Evolutionary conservation across 2,797 vertebrate species (phyloP).

Genomic region (Ataeniobius toweri): DNA sequence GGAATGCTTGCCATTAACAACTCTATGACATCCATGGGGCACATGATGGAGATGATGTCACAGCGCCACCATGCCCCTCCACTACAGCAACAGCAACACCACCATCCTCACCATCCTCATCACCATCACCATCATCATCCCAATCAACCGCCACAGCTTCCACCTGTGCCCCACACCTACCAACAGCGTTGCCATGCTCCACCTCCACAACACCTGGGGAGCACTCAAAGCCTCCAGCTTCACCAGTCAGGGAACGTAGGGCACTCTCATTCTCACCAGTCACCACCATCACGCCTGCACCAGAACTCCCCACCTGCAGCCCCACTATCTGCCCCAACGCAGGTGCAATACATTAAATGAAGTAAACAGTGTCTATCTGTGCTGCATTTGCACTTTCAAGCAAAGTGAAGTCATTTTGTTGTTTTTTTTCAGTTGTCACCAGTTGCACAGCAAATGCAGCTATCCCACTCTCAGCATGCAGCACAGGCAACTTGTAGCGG

Average conservation of each 20-base stretch:
- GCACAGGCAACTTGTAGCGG: conserved; percentile 78
- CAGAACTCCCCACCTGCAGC: conserved; percentile 82
- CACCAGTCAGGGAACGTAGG: conserved; percentile 87
- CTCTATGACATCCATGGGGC: conserved; percentile 86
- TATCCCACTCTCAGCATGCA: conserved; percentile 83
- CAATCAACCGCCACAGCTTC: conserved; percentile 67
- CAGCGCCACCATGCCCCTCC: conserved; percentile 88
- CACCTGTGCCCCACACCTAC: conserved; percentile 83
- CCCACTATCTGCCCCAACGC: conserved; percentile 81
- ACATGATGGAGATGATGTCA: conserved; percentile 97
- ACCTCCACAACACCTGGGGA: conserved; percentile 81
- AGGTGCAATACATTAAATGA: conserved; percentile 61
- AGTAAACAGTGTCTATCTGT: background rate
- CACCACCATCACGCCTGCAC: conserved; percentile 87
- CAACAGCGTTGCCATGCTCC: conserved; percentile 89
- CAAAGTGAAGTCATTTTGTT: background rate
- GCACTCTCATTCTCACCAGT: conserved; percentile 88
- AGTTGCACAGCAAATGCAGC: conserved; percentile 88
- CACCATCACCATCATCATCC: conserved; percentile 73
- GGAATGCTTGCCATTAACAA: conserved; percentile 85
- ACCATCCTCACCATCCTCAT: conserved; percentile 86
- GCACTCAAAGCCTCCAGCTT: conserved; percentile 81
- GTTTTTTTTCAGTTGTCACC: conserved; percentile 82
- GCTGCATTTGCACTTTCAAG: background rate
- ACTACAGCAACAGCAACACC: conserved; percentile 64